Conservation (phyloP, 92 coral and sea anemone species). For the Actinernus sp. region DNA sequence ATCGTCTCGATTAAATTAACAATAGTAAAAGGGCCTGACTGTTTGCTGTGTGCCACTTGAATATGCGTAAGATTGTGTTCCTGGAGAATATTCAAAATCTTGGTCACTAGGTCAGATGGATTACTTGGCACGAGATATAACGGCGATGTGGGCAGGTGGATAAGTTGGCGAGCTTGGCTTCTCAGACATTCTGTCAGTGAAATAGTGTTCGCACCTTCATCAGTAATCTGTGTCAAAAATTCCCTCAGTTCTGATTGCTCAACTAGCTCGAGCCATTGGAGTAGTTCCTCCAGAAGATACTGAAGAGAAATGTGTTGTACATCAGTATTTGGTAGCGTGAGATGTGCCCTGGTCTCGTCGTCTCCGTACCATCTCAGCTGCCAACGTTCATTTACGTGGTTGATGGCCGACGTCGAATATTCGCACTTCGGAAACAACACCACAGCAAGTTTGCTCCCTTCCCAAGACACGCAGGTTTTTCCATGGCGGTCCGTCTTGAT, state of each 20-base stretch:
- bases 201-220: not conserved
- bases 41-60: not conserved
- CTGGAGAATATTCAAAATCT: not conserved
- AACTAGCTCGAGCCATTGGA: constrained; percentile 17
- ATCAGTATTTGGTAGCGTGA: constrained; percentile 37
- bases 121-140: constrained; percentile 15
- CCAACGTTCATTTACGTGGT: constrained; percentile 52
- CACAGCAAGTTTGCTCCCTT: constrained; percentile 47
- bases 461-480: constrained; percentile 38
- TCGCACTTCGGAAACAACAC: constrained; percentile 51
- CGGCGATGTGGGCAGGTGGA: constrained; percentile 41
- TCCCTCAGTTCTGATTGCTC: not conserved
- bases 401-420: constrained; percentile 43
- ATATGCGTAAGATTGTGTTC: not conserved
- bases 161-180: constrained; percentile 7
- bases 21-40: not conserved
- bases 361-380: constrained; percentile 51
- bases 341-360: constrained; percentile 30
- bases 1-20: not conserved
- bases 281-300: constrained; percentile 20
- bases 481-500: constrained; percentile 22
- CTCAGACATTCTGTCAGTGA: constrained; percentile 1
- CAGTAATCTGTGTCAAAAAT: not conserved
- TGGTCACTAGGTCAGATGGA: constrained; percentile 12
- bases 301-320: constrained; percentile 26